Percentiles rank a stretch among this genome's conserved stretches.
Evolutionary conservation across 1,140 invertebrate genomes (phyloP).

Genomic region (Lasaia peninsularis): DNA sequence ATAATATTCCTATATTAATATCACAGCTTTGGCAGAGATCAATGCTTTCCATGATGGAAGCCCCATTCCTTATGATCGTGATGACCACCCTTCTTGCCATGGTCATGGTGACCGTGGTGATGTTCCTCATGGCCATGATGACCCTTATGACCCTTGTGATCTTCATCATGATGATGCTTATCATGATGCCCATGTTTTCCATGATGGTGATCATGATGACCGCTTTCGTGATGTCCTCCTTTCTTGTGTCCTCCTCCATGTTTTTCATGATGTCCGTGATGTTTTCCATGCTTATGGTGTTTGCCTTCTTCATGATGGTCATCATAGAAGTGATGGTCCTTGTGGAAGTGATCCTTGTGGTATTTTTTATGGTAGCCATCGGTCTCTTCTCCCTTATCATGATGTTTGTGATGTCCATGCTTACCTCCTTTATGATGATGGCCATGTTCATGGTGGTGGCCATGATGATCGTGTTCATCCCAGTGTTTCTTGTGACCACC

Average conservation of each 20-base stretch:
- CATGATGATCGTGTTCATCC: slow-evolving; percentile 63
- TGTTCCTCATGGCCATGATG: slow-evolving; percentile 66
- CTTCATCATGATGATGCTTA: slow-evolving; percentile 60
- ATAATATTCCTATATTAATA: slow-evolving; percentile 28
- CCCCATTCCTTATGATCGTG: slow-evolving; percentile 63
- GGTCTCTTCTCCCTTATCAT: slow-evolving; percentile 61
- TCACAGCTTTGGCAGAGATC: slow-evolving; percentile 51
- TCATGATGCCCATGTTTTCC: slow-evolving; percentile 59
- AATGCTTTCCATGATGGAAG: slow-evolving; percentile 68
- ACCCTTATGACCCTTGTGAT: slow-evolving; percentile 59
- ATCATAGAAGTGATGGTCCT: slow-evolving; percentile 70
- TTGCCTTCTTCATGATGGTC: slow-evolving; percentile 63
- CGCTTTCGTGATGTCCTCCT: slow-evolving; percentile 55
- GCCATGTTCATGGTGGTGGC: slow-evolving; percentile 61
- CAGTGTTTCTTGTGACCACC: slow-evolving; percentile 60
- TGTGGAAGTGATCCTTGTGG: slow-evolving; percentile 66
- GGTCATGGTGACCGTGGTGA: slow-evolving; percentile 59
- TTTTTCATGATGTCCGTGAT: slow-evolving; percentile 59
- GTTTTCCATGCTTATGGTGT: slow-evolving; percentile 63
- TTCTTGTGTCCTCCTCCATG: slow-evolving; percentile 61
- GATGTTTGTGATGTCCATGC: slow-evolving; percentile 62
- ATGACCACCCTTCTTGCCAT: slow-evolving; percentile 64
- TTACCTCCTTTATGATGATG: slow-evolving; percentile 67
- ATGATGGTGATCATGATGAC: slow-evolving; percentile 61
- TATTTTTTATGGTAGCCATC: slow-evolving; percentile 70